phyloP scores from a whole-genome alignment of 2,888 invertebrate species.

The Bedellia somnulentella region DNA sequence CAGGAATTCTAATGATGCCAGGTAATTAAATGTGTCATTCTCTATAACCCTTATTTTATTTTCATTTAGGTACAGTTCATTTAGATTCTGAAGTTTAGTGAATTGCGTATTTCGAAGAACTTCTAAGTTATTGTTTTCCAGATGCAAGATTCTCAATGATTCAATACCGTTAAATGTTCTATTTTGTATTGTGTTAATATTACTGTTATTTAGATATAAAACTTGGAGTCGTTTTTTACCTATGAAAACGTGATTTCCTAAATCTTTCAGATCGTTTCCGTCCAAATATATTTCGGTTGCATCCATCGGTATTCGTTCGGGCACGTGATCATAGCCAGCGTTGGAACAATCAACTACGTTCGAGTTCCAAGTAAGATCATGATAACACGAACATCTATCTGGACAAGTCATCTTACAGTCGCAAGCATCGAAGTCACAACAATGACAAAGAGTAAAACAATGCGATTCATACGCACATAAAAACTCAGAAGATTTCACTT shows the following conservation, averaged over 20 bases:
- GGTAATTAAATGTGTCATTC: conserved; percentile 74
- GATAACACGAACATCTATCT: conserved; percentile 82
- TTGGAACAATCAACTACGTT: conserved; percentile 84
- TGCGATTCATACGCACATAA: conserved; percentile 80
- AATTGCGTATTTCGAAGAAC: conserved; percentile 77
- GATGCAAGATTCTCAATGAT: conserved; percentile 71
- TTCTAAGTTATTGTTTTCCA: conserved; percentile 74
- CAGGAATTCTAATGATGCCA: conserved; percentile 71
- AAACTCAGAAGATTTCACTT: conserved; percentile 74
- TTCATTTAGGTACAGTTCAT: conserved; percentile 75
- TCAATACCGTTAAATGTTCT: conserved; percentile 81
- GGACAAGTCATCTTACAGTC: conserved; percentile 92
- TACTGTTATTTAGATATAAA: conserved; percentile 77
- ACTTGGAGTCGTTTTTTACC: conserved; percentile 81
- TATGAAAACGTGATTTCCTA: conserved; percentile 84
- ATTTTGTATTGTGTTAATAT: conserved; percentile 75
- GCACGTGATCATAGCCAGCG: conserved; percentile 73
- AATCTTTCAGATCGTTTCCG: conserved; percentile 76
- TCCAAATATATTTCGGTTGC: conserved; percentile 86
- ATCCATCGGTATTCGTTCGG: conserved; percentile 84
- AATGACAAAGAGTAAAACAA: conserved; percentile 84
- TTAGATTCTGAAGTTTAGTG: conserved; percentile 71
- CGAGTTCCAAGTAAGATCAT: conserved; percentile 83
- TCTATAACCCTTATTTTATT: conserved; percentile 74
- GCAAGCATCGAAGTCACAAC: conserved; percentile 89